A percentile compares a stretch with the other conserved stretches of the same genome.
Evolutionary conservation across 2,888 invertebrate species (phyloP).

Genomic region (Ophion costatus): DNA sequence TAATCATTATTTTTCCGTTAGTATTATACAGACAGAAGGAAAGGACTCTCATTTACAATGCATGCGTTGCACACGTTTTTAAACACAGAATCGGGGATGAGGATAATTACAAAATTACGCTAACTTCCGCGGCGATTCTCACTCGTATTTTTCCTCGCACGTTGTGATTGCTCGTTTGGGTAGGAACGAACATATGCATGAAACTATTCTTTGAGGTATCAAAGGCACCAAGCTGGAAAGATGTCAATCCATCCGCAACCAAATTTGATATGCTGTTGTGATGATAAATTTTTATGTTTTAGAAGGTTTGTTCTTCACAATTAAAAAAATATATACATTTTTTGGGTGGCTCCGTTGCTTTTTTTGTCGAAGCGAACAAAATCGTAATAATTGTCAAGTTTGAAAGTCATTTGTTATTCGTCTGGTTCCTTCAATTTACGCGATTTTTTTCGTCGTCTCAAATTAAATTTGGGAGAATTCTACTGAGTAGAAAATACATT

Average conservation of each 20-base stretch:
- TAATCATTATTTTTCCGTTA: background rate
- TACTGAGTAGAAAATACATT: no score
- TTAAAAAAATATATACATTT: background rate
- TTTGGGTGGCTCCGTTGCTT: background rate
- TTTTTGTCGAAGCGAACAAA: background rate
- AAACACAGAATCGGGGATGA: constrained; percentile 73
- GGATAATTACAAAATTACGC: constrained; percentile 82
- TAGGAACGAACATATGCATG: background rate
- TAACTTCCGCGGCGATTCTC: constrained; percentile 72
- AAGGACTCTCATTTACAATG: constrained; percentile 21
- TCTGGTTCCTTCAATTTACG: no score
- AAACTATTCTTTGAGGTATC: background rate
- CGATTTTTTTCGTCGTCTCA: no score
- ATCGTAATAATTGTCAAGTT: background rate
- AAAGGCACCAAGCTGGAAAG: background rate
- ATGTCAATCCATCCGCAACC: background rate
- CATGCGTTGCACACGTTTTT: constrained; percentile 21
- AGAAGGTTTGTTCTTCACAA: background rate
- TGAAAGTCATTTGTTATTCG: background rate
- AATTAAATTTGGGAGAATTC: no score
- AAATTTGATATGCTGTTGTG: constrained; percentile 1
- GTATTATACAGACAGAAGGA: constrained; percentile 11
- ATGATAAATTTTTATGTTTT: background rate
- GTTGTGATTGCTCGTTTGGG: constrained; percentile 33
- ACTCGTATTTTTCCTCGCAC: constrained; percentile 15